Evolutionary conservation across 1,140 invertebrate species (phyloP), one percentile per base, ranked within the genome.

Genomic region (Drosophila truncata): DNA sequence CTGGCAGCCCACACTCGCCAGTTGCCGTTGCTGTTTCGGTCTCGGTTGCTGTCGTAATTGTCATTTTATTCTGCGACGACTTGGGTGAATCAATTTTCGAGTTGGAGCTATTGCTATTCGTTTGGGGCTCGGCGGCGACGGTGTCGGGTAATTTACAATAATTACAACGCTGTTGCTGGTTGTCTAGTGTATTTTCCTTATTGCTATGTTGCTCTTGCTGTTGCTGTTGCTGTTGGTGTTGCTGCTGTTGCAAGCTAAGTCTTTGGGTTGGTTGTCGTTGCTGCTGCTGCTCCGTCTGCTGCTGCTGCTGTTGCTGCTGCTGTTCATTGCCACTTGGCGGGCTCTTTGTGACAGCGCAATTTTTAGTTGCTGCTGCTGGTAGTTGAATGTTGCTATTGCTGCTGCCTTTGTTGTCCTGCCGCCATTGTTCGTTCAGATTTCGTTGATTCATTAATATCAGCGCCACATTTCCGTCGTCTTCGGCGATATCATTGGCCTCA

Each of bases 111-210:
- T 79, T 80, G 76, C 58, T 79, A 60, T 91, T 91, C 86, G 86
- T 90, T 90, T 91, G 81, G 77, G 85, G 77, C 62, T 78, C 84
- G 83, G 58, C 83, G 83, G 63, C 49, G 50, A 35, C 14, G 80
- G 86, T 87, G 85, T 87, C 86, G 82, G 78, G 82, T 90, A 91
- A 86, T 91, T 90, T 85, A 91, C 86, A 91, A 90, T 90, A 90
- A 90, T 90, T 90, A 90, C 87, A 91, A 80, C 81, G 61, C 78
- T 73, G 78, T 65, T 82, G 80, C 80, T 78, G 77, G 66, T 74
- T 78, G 73, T 73, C 76, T 87, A 87, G 84, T 83, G 80, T 87
- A 88, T 87, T 87, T 87, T 87, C 83, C 83, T 87, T 87, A 87
- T 87, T 87, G 84, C 83, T 87, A 88, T 82, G 75, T 86, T 90